Evolutionary conservation across 2,113 vertebrate genomes (phyloP), one percentile per base, ranked within the genome.

Genomic region (Lonchura striata): DNA sequence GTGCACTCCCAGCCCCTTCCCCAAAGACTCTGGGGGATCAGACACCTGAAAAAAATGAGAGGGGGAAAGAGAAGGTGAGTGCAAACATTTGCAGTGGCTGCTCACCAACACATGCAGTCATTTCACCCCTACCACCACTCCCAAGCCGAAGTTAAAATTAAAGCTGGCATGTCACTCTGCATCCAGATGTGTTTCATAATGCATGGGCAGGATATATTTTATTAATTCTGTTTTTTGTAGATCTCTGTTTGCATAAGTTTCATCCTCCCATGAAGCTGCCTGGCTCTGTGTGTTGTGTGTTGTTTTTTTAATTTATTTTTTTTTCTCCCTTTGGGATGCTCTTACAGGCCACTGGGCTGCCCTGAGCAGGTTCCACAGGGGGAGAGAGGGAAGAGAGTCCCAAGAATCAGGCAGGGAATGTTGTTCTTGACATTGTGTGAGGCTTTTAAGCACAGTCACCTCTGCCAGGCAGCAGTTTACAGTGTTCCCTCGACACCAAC

Each of bases 161-260:
- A 93, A 82, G 74, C 4, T 93, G 84, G 75, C 66, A 41, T 92
- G 92, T 69, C 89, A 87, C 70, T 94, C 74, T 92, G 87, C 84
- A 91, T 84, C 91, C 87, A 97, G 90, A 85, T 65, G 66, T 81
- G 47, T 95, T 97, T 83, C 94, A 96, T 95, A 95, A 96, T 95
- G 90, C 84, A 95, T 95, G 75, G 87, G 11, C 59, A 93, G 59
- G 39, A 27, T 53, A 94, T 96, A 90, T 96, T 97, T 97, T 95
- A 95, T 95, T 96, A 94, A 95, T 94, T 77, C 50, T 82, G 57
- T 44, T 78, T 94, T 95, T 85, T 65, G 41, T 65, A 59, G 78
- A 59, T 69, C 66, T 86, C 70, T 66, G 20, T 94, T 94, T 94
- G 87, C 63, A 19, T 85, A 80, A 94, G 70, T 85, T 92, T 85